These are phyloP conservation scores for Chironex yamaguchii DNA, from an alignment of 30 jellyfish, hydroid and myxozoan genomes.

Conservation along the genomic window DNA sequence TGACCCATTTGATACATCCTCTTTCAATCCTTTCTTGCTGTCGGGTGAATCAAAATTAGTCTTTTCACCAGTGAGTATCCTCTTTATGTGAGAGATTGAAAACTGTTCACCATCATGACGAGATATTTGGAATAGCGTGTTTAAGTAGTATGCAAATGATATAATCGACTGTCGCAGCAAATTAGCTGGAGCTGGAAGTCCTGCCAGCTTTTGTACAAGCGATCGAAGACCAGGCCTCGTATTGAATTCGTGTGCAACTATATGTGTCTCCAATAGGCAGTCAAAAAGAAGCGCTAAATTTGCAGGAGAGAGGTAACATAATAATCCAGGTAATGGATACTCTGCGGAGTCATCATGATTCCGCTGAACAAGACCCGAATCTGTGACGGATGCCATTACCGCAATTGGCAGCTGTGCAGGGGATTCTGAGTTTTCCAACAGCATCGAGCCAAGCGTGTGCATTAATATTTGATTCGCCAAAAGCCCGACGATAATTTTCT, in stretches of 20 bases:
- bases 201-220: slow-evolving; percentile 83
- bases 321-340: slow-evolving; percentile 90
- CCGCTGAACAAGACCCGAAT: slow-evolving; percentile 89
- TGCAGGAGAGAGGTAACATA: slow-evolving; percentile 93
- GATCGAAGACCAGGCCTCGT: slow-evolving; percentile 95
- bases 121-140: slow-evolving; percentile 93
- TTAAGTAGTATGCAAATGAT: slow-evolving; percentile 90
- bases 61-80: slow-evolving; percentile 91
- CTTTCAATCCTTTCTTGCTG: slow-evolving; percentile 56
- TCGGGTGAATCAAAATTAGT: slow-evolving; percentile 69
- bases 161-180: slow-evolving; percentile 92
- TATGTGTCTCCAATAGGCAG: slow-evolving; percentile 87
- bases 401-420: slow-evolving; percentile 66
- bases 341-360: slow-evolving; percentile 87
- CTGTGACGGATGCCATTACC: slow-evolving; percentile 85
- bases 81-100: slow-evolving; percentile 91
- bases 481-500: slow-evolving; percentile 88
- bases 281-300: slow-evolving; percentile 86
- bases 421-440: slow-evolving; percentile 95
- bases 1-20: not conserved
- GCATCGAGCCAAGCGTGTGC: slow-evolving; percentile 93
- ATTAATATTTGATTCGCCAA: slow-evolving; percentile 91
- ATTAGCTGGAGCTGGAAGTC: slow-evolving; percentile 90
- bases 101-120: slow-evolving; percentile 95
- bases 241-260: slow-evolving; percentile 90